These are phyloP conservation scores for Enteromius radiatus DNA, from an alignment of 2,797 vertebrate species.

Conservation along the genomic window DNA sequence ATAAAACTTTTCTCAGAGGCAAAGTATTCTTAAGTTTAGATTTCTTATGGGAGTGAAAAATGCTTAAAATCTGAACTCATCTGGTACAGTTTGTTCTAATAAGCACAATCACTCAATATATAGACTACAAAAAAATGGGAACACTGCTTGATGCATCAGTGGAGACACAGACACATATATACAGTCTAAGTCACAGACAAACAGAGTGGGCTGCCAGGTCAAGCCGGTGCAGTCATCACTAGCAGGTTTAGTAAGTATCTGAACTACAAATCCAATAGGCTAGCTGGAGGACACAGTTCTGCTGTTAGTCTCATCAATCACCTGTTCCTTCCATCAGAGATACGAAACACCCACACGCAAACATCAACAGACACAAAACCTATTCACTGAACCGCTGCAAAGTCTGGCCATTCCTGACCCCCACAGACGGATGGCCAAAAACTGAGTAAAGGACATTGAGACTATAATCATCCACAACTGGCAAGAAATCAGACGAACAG, in stretches of 20 bases:
- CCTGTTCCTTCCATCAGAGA: slow-evolving; percentile 61
- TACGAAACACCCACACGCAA: slow-evolving; percentile 46
- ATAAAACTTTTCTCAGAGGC: not conserved
- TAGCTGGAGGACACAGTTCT: slow-evolving; percentile 44
- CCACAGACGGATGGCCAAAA: slow-evolving; percentile 20
- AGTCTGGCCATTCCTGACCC: slow-evolving; percentile 42
- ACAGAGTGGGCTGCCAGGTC: slow-evolving; percentile 34
- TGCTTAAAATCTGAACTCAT: not conserved
- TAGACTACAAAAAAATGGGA: slow-evolving; percentile 48
- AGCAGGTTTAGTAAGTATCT: slow-evolving; percentile 52
- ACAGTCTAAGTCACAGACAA: slow-evolving; percentile 31
- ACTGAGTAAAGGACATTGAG: slow-evolving; percentile 12
- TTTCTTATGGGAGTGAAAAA: not conserved
- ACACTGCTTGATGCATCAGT: slow-evolving; percentile 63
- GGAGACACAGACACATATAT: slow-evolving; percentile 28
- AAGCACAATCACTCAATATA: not conserved
- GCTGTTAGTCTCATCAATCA: slow-evolving; percentile 73
- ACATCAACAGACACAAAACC: slow-evolving; percentile 16
- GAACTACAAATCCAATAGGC: slow-evolving; percentile 58
- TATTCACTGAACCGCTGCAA: slow-evolving; percentile 32
- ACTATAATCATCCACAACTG: slow-evolving; percentile 31
- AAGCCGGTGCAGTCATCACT: slow-evolving; percentile 48
- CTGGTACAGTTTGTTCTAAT: not conserved
- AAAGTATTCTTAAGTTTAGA: not conserved
- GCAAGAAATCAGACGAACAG: not conserved